Evolutionary conservation across 2,888 invertebrate genomes (phyloP).

Genomic region (Conistra vaccinii): DNA sequence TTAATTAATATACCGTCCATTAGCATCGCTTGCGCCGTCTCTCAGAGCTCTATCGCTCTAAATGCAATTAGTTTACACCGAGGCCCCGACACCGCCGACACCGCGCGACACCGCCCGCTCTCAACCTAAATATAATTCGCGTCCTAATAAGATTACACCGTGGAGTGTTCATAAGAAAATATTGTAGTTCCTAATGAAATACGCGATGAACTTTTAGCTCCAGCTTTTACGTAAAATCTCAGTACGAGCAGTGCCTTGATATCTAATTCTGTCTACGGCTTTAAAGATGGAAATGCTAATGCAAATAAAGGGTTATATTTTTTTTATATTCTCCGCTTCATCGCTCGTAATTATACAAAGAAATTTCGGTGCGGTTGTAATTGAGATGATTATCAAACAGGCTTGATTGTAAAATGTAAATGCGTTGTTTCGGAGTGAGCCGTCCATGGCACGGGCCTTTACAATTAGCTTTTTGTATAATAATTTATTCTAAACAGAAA

Average conservation of each 20-base stretch:
- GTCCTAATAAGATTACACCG: conserved; percentile 84
- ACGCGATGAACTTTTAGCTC: conserved; percentile 67
- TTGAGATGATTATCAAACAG: conserved; percentile 66
- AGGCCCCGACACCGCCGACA: conserved; percentile 81
- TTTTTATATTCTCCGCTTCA: conserved; percentile 54
- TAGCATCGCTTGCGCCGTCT: conserved; percentile 87
- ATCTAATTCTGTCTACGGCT: conserved; percentile 54
- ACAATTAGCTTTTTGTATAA: conserved; percentile 45
- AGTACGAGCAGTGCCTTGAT: conserved; percentile 21
- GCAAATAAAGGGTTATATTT: conserved; percentile 52
- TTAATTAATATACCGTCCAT: conserved; percentile 90
- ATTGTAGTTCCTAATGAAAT: conserved; percentile 79
- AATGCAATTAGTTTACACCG: conserved; percentile 87
- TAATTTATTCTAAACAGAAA: conserved; percentile 39
- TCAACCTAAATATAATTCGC: conserved; percentile 87
- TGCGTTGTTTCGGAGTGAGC: conserved; percentile 50
- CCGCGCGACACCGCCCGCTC: conserved; percentile 80
- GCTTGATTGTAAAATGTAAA: conserved; percentile 68
- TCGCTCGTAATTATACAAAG: conserved; percentile 65
- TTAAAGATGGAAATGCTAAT: conserved; percentile 56
- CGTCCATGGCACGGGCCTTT: conserved; percentile 29
- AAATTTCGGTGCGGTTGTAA: conserved; percentile 62
- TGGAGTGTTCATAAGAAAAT: conserved; percentile 85
- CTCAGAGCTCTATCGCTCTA: conserved; percentile 84
- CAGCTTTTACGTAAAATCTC: conserved; percentile 47